phyloP scores from a whole-genome alignment of 1,140 invertebrate species.

The Drosophila sturtevanti region DNA sequence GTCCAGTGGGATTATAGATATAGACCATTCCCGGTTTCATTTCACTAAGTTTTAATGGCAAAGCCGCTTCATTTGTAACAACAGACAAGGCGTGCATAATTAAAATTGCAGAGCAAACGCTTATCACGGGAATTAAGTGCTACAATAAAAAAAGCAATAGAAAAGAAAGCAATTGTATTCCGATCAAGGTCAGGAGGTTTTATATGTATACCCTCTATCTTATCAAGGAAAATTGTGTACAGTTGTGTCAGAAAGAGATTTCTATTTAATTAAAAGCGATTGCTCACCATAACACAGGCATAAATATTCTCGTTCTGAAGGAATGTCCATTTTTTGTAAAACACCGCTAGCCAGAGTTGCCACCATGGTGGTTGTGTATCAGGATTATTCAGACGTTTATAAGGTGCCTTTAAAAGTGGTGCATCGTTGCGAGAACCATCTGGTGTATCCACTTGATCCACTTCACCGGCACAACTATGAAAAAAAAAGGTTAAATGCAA shows the following conservation, averaged over 20 bases:
- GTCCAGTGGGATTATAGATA: conserved; percentile 57
- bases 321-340: conserved; percentile 79
- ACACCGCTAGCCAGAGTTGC: conserved; percentile 64
- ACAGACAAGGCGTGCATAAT: conserved; percentile 64
- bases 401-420: conserved; percentile 35
- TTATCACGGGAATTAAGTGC: conserved; percentile 48
- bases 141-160: no score
- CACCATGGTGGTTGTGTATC: conserved; percentile 10
- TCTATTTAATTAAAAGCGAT: no score
- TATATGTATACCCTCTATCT: no score
- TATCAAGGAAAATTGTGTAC: not conserved
- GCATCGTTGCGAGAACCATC: conserved; percentile 33
- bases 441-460: conserved; percentile 69
- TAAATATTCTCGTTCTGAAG: conserved; percentile 62
- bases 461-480: conserved; percentile 63
- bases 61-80: conserved; percentile 48
- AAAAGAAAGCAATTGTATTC: no score
- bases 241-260: no score
- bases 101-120: conserved; percentile 42
- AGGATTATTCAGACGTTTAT: conserved; percentile 34
- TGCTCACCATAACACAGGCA: conserved; percentile 61
- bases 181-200: no score
- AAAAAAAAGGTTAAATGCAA: not conserved
- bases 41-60: conserved; percentile 52
- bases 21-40: conserved; percentile 55